A percentile compares a stretch with the other conserved stretches of the same genome.
Evolutionary conservation across 2,888 invertebrate genomes (phyloP).

Genomic region (Germaria angustata): DNA sequence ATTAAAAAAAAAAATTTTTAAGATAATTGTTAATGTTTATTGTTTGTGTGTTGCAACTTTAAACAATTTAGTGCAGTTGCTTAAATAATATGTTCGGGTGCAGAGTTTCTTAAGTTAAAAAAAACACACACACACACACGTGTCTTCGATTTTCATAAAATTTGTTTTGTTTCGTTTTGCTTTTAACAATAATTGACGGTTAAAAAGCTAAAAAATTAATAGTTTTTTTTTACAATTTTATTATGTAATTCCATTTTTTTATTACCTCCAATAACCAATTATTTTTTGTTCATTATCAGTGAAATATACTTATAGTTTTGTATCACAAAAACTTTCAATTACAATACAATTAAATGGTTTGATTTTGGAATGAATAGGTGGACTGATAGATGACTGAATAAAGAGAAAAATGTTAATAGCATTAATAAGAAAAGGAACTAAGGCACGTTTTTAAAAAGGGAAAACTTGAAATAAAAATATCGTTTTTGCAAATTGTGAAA

Average conservation of each 20-base stretch:
- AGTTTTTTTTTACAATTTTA: slow-evolving; percentile 14
- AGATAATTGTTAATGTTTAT: not conserved
- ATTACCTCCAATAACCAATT: slow-evolving; percentile 17
- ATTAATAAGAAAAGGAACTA: not conserved
- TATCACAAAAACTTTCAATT: slow-evolving; percentile 22
- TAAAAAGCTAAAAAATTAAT: too few relatives aligned
- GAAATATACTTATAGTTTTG: slow-evolving; percentile 1
- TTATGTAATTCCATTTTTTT: slow-evolving; percentile 28
- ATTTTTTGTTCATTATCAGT: slow-evolving; percentile 24
- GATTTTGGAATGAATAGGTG: slow-evolving; percentile 20
- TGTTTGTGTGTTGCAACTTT: slow-evolving; percentile 38
- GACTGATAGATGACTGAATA: not conserved
- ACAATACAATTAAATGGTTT: slow-evolving; percentile 34
- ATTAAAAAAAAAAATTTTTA: not conserved
- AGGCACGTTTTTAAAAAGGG: not conserved
- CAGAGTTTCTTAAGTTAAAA: not conserved
- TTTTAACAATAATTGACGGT: slow-evolving; percentile 26
- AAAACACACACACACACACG: not conserved
- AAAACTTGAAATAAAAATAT: not conserved
- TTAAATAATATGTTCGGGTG: not conserved
- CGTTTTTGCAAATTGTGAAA: too few relatives aligned
- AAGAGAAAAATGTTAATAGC: slow-evolving; percentile 5
- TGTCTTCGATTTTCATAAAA: not conserved
- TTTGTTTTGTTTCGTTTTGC: not conserved
- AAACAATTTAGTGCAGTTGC: not conserved